A percentile compares a stretch with the other conserved stretches of the same genome.
These are phyloP conservation scores for Leucoraja ocellata DNA, from an alignment of 2,797 vertebrate genomes.

Conservation along the genomic window DNA sequence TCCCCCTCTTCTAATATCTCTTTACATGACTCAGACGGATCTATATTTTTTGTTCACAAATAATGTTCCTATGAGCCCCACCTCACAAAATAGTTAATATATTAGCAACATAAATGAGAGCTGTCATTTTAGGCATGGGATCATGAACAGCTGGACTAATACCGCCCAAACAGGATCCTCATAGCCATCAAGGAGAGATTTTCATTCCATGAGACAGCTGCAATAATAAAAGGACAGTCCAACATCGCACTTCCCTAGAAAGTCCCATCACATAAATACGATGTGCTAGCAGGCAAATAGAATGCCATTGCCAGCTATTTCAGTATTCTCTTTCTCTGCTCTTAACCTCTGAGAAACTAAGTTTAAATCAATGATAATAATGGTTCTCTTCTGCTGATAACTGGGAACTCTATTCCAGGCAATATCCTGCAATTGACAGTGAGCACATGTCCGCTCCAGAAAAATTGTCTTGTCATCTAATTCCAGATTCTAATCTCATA, in stretches of 20 bases:
- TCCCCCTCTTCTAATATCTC: not conserved
- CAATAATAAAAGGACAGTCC: not conserved
- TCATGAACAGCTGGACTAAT: not conserved
- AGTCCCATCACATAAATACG: not conserved
- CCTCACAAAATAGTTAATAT: not conserved
- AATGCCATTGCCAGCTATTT: not conserved
- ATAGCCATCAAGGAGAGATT: not conserved
- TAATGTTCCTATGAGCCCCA: not conserved
- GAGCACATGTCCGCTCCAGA: not conserved
- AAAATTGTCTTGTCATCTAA: conserved; percentile 31
- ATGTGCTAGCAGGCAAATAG: not conserved
- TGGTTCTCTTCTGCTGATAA: not conserved
- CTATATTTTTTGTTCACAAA: not conserved
- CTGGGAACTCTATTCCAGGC: conserved; percentile 16
- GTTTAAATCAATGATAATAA: conserved; percentile 29
- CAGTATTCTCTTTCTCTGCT: not conserved
- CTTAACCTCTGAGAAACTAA: conserved; percentile 1
- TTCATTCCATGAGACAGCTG: not conserved
- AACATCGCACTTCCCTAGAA: not conserved
- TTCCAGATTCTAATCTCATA: conserved; percentile 8
- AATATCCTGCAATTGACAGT: not conserved
- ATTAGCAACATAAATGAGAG: not conserved
- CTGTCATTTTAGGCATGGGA: not conserved
- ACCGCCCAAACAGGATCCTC: not conserved
- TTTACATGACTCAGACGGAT: not conserved